phyloP scores from a whole-genome alignment of 2,888 invertebrate species.

The Unio delphinus region DNA sequence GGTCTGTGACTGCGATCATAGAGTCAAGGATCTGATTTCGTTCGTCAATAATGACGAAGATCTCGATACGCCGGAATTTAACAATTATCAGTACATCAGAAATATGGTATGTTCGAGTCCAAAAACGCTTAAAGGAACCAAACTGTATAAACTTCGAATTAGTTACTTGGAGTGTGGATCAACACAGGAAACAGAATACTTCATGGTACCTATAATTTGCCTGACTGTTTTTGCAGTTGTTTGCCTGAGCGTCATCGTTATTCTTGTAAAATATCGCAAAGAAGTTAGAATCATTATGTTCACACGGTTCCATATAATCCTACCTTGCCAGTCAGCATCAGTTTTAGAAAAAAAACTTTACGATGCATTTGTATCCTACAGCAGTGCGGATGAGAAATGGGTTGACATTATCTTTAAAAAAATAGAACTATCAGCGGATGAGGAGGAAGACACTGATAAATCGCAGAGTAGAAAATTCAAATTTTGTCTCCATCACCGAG shows the following conservation, averaged over 20 bases:
- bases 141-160: constrained; percentile 18
- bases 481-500: constrained; percentile 56
- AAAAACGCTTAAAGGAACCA: constrained; percentile 14
- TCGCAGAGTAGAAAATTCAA: constrained; percentile 23
- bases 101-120: constrained; percentile 36
- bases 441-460: constrained; percentile 82
- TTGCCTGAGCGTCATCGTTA: constrained; percentile 11
- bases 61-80: constrained; percentile 15
- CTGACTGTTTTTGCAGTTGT: constrained; percentile 20
- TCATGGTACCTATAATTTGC: constrained; percentile 22
- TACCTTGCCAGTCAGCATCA: constrained; percentile 45
- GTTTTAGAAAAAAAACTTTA: constrained; percentile 71
- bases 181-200: constrained; percentile 19
- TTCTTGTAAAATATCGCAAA: constrained; percentile 23
- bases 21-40: constrained; percentile 13
- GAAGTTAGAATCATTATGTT: constrained; percentile 51
- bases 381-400: constrained; percentile 89
- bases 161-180: constrained; percentile 12
- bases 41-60: constrained; percentile 16
- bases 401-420: constrained; percentile 87
- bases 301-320: constrained; percentile 55
- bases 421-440: constrained; percentile 74
- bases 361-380: constrained; percentile 92
- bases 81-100: constrained; percentile 33
- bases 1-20: constrained; percentile 43